Conservation (phyloP, 1,140 invertebrate species). For the Colletes gigas region DNA sequence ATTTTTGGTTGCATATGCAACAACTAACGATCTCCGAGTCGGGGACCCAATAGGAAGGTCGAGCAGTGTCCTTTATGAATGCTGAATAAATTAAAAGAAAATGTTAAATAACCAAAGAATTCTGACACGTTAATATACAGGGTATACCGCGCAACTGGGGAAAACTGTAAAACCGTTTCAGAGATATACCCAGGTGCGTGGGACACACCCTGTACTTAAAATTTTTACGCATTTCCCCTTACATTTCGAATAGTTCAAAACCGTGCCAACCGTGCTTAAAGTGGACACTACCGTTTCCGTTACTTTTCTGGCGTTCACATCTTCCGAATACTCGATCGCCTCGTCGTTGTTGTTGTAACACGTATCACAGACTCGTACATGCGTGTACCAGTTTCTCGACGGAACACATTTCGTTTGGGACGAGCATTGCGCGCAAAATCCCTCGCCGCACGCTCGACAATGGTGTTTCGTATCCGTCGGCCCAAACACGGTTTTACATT, state of each 20-base stretch:
- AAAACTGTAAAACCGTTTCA: too few species aligned
- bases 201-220: background rate
- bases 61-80: conserved; percentile 89
- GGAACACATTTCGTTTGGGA: conserved; percentile 84
- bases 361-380: conserved; percentile 86
- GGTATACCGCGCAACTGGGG: too few species aligned
- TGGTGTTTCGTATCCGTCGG: conserved; percentile 87
- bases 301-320: conserved; percentile 84
- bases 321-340: conserved; percentile 73
- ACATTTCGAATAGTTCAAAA: conserved; percentile 83
- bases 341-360: conserved; percentile 80
- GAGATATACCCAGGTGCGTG: too few species aligned
- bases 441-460: conserved; percentile 89
- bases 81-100: conserved; percentile 79
- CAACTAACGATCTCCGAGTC: conserved; percentile 87
- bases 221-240: conserved; percentile 42
- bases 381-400: conserved; percentile 84
- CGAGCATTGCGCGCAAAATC: conserved; percentile 87
- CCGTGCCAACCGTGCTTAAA: conserved; percentile 82
- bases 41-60: conserved; percentile 91
- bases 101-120: conserved; percentile 6
- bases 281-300: conserved; percentile 85
- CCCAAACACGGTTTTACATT: conserved; percentile 83
- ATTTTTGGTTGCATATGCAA: conserved; percentile 83
- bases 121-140: background rate